Evolutionary conservation across 2,113 vertebrate species (phyloP).

Genomic region (Corapipo altera): DNA sequence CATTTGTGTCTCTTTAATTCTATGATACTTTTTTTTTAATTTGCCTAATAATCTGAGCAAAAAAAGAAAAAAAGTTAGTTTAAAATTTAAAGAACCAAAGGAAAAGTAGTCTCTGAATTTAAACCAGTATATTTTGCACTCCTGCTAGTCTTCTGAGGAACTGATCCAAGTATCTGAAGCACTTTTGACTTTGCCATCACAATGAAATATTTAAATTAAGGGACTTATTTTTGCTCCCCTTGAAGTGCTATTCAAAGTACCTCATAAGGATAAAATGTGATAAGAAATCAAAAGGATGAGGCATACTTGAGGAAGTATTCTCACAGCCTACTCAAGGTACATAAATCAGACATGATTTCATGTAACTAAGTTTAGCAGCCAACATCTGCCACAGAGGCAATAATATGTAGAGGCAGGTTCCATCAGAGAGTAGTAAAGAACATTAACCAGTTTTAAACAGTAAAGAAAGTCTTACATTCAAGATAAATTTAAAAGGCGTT

Average conservation of each 20-base stretch:
- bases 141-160: neutral
- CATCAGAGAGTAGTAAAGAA: neutral
- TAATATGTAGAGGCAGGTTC: neutral
- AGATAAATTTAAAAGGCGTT: neutral
- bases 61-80: neutral
- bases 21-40: neutral
- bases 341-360: neutral
- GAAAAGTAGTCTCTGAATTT: neutral
- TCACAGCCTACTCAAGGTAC: neutral
- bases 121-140: neutral
- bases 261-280: neutral
- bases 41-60: neutral
- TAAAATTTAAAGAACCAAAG: neutral
- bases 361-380: neutral
- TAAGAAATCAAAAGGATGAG: neutral
- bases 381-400: neutral
- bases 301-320: neutral
- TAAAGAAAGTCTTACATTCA: neutral
- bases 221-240: neutral
- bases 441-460: neutral
- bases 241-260: neutral
- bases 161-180: neutral
- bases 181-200: neutral
- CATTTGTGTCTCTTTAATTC: neutral
- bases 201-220: constrained; percentile 10